Percentiles rank a stretch among this genome's conserved stretches.
These are phyloP conservation scores for Drosophila arizonae DNA, from an alignment of 1,140 invertebrate species.

Conservation along the genomic window DNA sequence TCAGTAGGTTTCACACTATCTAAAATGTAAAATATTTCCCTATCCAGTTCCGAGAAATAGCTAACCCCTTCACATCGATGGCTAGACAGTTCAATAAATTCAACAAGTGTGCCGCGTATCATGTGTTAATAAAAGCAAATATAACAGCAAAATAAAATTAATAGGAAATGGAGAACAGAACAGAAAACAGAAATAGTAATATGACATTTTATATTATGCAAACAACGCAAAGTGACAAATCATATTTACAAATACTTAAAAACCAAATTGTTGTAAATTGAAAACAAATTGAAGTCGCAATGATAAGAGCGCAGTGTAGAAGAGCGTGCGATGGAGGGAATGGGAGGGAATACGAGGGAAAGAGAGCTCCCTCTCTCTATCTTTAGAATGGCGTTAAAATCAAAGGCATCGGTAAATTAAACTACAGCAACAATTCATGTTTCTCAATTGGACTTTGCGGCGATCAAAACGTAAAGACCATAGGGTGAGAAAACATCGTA, in stretches of 20 bases:
- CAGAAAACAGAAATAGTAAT: conserved; percentile 17
- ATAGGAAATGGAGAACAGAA: background rate
- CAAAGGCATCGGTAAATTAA: conserved; percentile 70
- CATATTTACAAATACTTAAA: conserved; percentile 68
- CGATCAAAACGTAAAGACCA: conserved; percentile 41
- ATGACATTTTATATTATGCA: conserved; percentile 31
- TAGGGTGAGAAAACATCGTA: background rate
- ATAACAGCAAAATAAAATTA: conserved; percentile 9
- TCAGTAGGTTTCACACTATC: too few relatives aligned
- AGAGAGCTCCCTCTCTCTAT: background rate
- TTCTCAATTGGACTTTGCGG: conserved; percentile 46
- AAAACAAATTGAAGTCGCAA: conserved; percentile 76
- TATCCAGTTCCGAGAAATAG: background rate
- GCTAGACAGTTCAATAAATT: conserved; percentile 41
- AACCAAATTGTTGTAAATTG: conserved; percentile 80
- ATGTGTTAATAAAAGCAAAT: conserved; percentile 36
- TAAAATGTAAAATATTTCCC: too few relatives aligned
- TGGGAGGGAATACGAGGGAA: background rate
- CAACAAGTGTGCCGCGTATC: conserved; percentile 32
- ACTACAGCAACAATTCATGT: conserved; percentile 43
- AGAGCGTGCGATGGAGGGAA: too few relatives aligned
- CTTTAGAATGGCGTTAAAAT: conserved; percentile 36
- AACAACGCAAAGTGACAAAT: conserved; percentile 49
- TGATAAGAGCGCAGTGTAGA: conserved; percentile 38
- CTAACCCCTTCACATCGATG: background rate